Percentiles rank a stretch among this genome's conserved stretches.
Evolutionary conservation across 2,888 invertebrate species (phyloP).

Genomic region (Periphyllus acericola): DNA sequence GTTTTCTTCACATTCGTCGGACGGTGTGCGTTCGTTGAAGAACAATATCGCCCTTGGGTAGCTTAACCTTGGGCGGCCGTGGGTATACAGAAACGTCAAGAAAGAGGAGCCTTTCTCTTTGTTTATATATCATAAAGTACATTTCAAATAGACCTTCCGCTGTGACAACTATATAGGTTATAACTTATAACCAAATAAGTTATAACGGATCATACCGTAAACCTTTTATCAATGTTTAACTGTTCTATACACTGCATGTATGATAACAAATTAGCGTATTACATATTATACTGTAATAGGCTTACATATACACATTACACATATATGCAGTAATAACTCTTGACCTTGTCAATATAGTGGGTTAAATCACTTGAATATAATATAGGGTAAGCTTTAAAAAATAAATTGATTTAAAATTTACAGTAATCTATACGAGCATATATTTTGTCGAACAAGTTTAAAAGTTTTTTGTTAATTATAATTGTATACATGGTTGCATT

Average conservation of each 20-base stretch:
- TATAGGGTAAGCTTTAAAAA: background rate
- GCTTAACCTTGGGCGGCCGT: constrained; percentile 49
- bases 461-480: background rate
- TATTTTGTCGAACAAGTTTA: background rate
- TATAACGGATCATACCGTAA: constrained; percentile 27
- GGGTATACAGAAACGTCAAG: background rate
- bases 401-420: background rate
- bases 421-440: background rate
- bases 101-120: constrained; percentile 49
- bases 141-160: constrained; percentile 38
- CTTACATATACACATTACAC: background rate
- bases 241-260: background rate
- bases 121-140: background rate
- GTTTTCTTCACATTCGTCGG: constrained; percentile 12
- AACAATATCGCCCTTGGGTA: constrained; percentile 59
- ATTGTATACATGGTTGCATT: background rate
- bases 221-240: constrained; percentile 20
- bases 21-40: constrained; percentile 2
- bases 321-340: background rate
- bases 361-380: background rate
- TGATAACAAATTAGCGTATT: background rate
- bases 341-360: background rate
- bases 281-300: background rate
- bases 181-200: constrained; percentile 24
- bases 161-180: constrained; percentile 30